Base-by-base conservation (phyloP, 2,888 invertebrate genomes). In the Leptinotarsa rubiginosa region DNA sequence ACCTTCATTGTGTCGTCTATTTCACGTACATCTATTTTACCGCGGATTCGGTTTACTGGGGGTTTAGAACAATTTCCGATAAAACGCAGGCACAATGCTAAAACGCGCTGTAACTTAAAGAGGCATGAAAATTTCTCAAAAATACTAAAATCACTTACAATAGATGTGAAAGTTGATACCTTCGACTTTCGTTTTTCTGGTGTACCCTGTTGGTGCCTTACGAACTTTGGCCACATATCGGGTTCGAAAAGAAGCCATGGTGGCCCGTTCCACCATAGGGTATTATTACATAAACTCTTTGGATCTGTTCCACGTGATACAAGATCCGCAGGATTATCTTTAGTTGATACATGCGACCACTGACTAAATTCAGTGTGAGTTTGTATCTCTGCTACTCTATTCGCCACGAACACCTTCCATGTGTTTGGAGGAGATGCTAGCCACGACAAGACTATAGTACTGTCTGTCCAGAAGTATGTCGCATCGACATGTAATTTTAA, bases 371-470 rank as follows among this genome's bases (percentile, higher is more conserved):
- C 66, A 31, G 65, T 71, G 22, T 65, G 31, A 20, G 47, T 41
- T 52, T 76, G 77, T 41, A 76, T 74, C 22, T 72, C 54, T 25
- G 75, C 64, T 5, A 78, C 66, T 47, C 76, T 49, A 59, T 76
- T 78, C 12, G 68, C 75, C 12, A 74, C 70, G 68, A 78, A 78
- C n/a, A 69, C 75, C 22, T 74, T 67, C 54, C 62, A 66, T 12
- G 47, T 47, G 47, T 54, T 70, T 47, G 72, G 76, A 13, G 73
- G 54, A 20, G 56, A 25, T 13, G 64, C 49, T 22, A 77, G 64
- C 77, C 77, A 75, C 31, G 47, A 49, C 22, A 75, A 50, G 7
- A 72, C 74, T 12, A 74, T 71, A 31, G 20, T 54, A 20, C 54
- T 20, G 25, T 59, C 22, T 20, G 59, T 59, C 25, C 59, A 59